Evolutionary conservation across 2,888 invertebrate genomes (phyloP), one percentile per base, ranked within the genome.

Genomic region (Pogonocherus hispidulus): DNA sequence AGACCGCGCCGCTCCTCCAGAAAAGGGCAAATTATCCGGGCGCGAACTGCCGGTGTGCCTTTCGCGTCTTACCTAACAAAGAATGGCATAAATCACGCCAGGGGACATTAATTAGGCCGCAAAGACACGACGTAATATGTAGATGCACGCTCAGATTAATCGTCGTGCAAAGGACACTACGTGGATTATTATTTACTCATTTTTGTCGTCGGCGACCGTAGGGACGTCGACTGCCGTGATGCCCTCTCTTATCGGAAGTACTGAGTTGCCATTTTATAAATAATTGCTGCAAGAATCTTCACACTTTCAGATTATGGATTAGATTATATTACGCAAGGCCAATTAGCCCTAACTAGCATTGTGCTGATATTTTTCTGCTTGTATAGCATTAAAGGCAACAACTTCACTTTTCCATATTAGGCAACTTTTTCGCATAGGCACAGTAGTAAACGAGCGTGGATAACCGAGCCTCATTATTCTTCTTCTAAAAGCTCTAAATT

Each of bases 91-190:
- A 85, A 84, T 85, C 84, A 84, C 84, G 71, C 59, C 68, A 71
- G 78, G 72, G 81, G 83, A 84, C 85, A 83, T 84, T 85, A 85
- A 85, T 85, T 84, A 84, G 83, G 80, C 80, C 81, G 81, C n/a
- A n/a, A 76, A 73, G 83, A 83, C 82, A 81, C 83, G 80, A 79
- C 80, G 81, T 83, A 82, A 83, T 84, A 84, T 84, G 83, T 82
- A 83, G 83, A 84, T 84, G 78, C 82, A 83, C 81, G 82, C 69
- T 79, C 76, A 81, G 83, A 84, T 84, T 83, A 82, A 80, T 81
- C 67, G 71, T 47, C 52, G 41, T 47, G 37, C 52, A 57, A 14
- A 52, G 52, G 60, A 8, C 19, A 59, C 47, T 32, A 47, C 56
- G 47, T 27, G 59, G 59, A 59, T 59, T 59, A 59, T 59, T 54